Conservation (phyloP, 2,797 vertebrate species). For the Enteromius trimaculatus region DNA sequence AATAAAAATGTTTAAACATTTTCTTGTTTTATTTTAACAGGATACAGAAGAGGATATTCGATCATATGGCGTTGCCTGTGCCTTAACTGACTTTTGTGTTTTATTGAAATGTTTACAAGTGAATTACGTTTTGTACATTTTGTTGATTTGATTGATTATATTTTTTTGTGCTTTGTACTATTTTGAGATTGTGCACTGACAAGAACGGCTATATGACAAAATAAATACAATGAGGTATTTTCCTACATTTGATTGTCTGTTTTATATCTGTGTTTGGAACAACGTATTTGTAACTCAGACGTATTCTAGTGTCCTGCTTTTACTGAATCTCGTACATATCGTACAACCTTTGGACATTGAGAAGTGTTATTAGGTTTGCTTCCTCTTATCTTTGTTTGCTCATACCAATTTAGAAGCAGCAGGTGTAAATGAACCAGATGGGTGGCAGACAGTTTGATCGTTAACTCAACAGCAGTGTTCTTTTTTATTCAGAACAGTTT, state of each 20-base stretch:
- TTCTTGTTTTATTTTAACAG: conserved; percentile 25
- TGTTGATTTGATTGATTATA: conserved; percentile 6
- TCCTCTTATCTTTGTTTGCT: conserved; percentile 60
- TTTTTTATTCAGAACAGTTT: background rate
- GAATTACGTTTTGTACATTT: background rate
- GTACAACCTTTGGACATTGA: conserved; percentile 51
- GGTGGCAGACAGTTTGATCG: background rate
- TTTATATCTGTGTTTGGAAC: background rate
- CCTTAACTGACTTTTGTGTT: background rate
- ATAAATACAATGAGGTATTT: conserved; percentile 33
- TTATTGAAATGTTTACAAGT: conserved; percentile 24
- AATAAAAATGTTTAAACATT: background rate
- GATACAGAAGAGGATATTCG: conserved; percentile 29
- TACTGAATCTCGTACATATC: background rate
- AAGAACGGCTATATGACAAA: background rate
- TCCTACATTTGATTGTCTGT: conserved; percentile 4
- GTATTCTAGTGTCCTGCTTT: background rate
- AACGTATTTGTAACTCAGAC: background rate
- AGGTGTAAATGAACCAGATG: conserved; percentile 25
- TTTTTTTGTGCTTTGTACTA: conserved; percentile 1
- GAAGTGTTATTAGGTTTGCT: conserved; percentile 7
- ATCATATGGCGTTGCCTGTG: background rate
- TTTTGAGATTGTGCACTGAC: conserved; percentile 15
- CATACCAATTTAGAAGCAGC: conserved; percentile 26
- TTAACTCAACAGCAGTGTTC: background rate